Base-by-base conservation (phyloP, 2,113 vertebrate species). In the Eidolon helvum region DNA sequence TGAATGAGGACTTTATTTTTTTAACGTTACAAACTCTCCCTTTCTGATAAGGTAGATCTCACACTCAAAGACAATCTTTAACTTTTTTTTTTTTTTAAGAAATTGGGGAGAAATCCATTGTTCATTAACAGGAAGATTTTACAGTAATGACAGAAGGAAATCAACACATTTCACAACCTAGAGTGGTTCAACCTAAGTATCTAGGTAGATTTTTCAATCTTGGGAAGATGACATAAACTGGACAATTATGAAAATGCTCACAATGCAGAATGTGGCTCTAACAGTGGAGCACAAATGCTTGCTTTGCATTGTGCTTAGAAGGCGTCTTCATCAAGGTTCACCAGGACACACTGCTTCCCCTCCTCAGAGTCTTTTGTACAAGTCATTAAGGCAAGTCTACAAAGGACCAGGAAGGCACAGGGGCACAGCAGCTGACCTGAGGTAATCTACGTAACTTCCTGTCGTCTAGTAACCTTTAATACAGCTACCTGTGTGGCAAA, bases 21-120 rank as follows among this genome's bases (percentile, higher is more conserved):
- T 98, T 96, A 98, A 98, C 97, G 98, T 98, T 98, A 98, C 97
- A 98, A 98, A 98, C 97, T 98, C 98, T 98, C 97, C 98, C 98
- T 98, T 94, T 97, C 98, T 97, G 90, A 90, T 94, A 98, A 98
- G 91, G 98, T 97, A 98, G 97, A 68, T 97, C 96, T 98, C 97
- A 98, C 97, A 98, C 97, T 98, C 97, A 96, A 83, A 89, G 91
- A 98, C 97, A 98, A 96, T 92, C 74, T 97, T 97, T 93, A 98
- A 97, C 98, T 84, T 77, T 95, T 89, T 95, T 45, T 45, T 45
- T 45, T 94, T 69, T 86, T 90, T 96, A 94, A 96, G 95, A 93
- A 95, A 97, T 8, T 45, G n/a, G 97, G 96, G 72, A 98, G 97
- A 97, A 98, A 96, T 93, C 91, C 97, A 98, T 45, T 93, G 87